Conservation (phyloP, 1,140 invertebrate species). For the Aphidius ervi region DNA sequence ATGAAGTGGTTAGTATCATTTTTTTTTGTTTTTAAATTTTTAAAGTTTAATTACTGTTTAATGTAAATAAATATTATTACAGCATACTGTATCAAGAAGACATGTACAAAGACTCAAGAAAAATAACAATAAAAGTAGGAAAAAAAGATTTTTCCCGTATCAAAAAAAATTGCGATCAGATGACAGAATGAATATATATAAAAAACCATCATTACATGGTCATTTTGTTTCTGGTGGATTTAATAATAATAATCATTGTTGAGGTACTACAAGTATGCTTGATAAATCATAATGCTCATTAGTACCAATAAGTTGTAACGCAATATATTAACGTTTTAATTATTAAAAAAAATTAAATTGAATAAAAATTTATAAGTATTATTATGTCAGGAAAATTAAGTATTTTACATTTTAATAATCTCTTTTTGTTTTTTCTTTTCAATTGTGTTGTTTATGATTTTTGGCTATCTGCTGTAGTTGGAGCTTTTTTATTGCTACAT, state of each 20-base stretch:
- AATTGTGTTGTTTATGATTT: too few relatives aligned
- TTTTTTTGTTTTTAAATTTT: slow-evolving; percentile 8
- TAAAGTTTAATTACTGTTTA: not conserved
- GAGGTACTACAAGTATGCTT: too few relatives aligned
- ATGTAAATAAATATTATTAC: slow-evolving; percentile 27
- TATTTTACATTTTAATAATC: too few relatives aligned
- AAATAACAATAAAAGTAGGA: slow-evolving; percentile 37
- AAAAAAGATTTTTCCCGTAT: slow-evolving; percentile 40
- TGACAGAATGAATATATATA: slow-evolving; percentile 11
- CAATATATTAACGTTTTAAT: too few relatives aligned
- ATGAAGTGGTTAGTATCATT: slow-evolving; percentile 42
- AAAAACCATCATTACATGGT: slow-evolving; percentile 29
- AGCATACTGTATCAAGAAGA: slow-evolving; percentile 48
- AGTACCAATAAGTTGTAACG: too few relatives aligned
- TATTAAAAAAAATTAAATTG: too few relatives aligned
- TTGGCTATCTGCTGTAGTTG: too few relatives aligned
- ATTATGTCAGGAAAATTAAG: too few relatives aligned
- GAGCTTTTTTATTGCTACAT: too few relatives aligned
- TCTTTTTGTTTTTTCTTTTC: too few relatives aligned
- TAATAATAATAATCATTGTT: not conserved
- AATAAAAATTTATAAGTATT: too few relatives aligned
- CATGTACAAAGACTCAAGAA: slow-evolving; percentile 32
- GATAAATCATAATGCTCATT: too few relatives aligned
- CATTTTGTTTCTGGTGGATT: slow-evolving; percentile 45
- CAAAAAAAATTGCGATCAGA: slow-evolving; percentile 41